Base-by-base conservation (phyloP, 2,797 vertebrate genomes). In the Echeneis naucrates region DNA sequence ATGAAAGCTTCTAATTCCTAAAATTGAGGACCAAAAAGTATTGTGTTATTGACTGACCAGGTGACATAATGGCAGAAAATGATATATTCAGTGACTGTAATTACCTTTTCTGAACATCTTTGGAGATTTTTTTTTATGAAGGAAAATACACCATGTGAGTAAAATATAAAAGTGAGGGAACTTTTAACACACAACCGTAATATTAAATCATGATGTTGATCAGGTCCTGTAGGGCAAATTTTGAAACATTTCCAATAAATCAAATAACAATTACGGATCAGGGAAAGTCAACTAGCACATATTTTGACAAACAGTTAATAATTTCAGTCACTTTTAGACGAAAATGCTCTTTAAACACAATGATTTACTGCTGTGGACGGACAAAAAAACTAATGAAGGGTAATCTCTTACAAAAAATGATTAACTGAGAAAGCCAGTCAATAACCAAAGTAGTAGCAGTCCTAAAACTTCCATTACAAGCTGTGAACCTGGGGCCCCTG, bases 401-500 rank as follows among this genome's bases (percentile, higher is more conserved):
- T 12, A 48, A 55, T 55, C 33, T 21, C 1, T 6, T 33, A 13
- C 10, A 21, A 10, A 2, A 33, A 12, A 32, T 3, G 3, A 35
- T 21, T 33, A 32, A 10, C 7, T 2, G n/a, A 13, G 30, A 6
- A 21, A 55, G 30, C 4, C 0, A 4, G 17, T 7, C 0, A 4
- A 23, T 47, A 12, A 7, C 6, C 55, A 17, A 67, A 44, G 45
- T 2, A 55, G 35, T 17, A 40, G 35, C 3, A 35, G 59, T 12
- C 23, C 14, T 51, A 37, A n/a, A 35, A 35, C 17, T n/a, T n/a
- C n/a, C n/a, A n/a, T 24, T 26, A 73, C 61, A 44, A 61, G 53
- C 40, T 38, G 47, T 60, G 50, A 78, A 67, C 58, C 64, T 42
- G 50, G 56, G 48, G 60, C 16, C 26, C 37, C 48, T 26, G 58